Evolutionary conservation across 2,888 invertebrate genomes (phyloP), one percentile per base, ranked within the genome.

Genomic region (Drosophila picticornis): DNA sequence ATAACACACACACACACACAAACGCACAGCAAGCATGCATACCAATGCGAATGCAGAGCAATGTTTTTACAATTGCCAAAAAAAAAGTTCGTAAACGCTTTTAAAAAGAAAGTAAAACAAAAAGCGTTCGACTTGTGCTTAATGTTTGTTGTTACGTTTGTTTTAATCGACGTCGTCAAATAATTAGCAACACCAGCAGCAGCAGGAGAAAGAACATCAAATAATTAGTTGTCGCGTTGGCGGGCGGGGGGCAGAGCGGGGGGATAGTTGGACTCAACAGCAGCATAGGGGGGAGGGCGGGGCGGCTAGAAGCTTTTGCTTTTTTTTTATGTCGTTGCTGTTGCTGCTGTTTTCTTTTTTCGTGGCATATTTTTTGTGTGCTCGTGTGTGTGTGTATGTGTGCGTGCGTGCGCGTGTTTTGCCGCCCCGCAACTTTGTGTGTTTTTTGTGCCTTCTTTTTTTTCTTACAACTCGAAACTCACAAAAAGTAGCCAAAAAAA

Each of bases 361-460:
- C 88, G 83, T 84, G 84, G 84, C 86, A 84, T 78, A 83, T 88
- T 84, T 84, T 72, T 52, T 60, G 40, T 52, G 46, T 51, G 34
- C 52, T 50, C 32, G 55, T 27, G 43, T 46, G 50, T 25, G 38
- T 57, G 61, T 25, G 34, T 43, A 34, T 53, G 46, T 16, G 16
- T 22, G 46, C 1, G 66, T 52, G 46, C 43, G 64, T 52, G 69
- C 46, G 77, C 57, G 57, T 66, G 74, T 25, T 58, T 61, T 69
- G 58, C 62, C 65, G 75, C 46, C 43, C 59, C 65, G 61, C 57
- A 64, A 52, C 51, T 53, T 68, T 52, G 32, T 70, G 29, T 61
- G 43, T 46, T 31, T 11, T 22, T 5, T 58, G n/a, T 57, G 46
- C 25, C 34, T 31, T 48, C 40, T 52, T 58, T 63, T 62, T 56